A percentile compares a stretch with the other conserved stretches of the same genome.
phyloP scores from a whole-genome alignment of 2,888 invertebrate genomes.

The Colostygia pectinataria region DNA sequence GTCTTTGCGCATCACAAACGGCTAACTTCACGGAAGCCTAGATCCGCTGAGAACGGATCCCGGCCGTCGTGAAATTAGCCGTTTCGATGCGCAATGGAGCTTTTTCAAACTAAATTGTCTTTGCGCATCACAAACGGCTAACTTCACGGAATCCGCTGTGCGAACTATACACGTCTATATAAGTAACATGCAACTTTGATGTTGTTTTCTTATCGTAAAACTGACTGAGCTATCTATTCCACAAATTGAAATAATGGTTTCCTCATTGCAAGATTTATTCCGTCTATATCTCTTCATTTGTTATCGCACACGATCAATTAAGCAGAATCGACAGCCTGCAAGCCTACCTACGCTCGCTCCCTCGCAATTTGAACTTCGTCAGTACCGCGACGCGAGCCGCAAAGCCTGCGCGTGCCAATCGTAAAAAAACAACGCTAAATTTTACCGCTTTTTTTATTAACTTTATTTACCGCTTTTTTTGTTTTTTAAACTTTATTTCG shows the following conservation, averaged over 20 bases:
- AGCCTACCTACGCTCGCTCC: slow-evolving; percentile 45
- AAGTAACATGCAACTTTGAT: neutral
- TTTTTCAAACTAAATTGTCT: too few relatives aligned
- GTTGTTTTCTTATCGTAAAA: neutral
- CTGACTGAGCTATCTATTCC: slow-evolving; percentile 15
- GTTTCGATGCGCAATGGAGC: too few relatives aligned
- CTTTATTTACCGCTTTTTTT: too few relatives aligned
- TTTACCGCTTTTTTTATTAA: too few relatives aligned
- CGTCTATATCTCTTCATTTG: slow-evolving; percentile 43
- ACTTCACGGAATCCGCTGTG: too few relatives aligned
- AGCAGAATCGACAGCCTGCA: slow-evolving; percentile 66
- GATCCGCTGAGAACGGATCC: too few relatives aligned
- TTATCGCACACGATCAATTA: slow-evolving; percentile 67
- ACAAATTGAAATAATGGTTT: slow-evolving; percentile 33
- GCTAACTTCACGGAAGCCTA: too few relatives aligned
- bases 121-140: too few relatives aligned
- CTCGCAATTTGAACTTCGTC: slow-evolving; percentile 45
- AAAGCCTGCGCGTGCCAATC: slow-evolving; percentile 59
- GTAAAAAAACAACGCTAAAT: slow-evolving; percentile 39
- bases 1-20: too few relatives aligned
- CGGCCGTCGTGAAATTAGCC: too few relatives aligned
- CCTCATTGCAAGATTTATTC: slow-evolving; percentile 35
- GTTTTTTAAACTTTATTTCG: slow-evolving; percentile 34
- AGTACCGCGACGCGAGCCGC: slow-evolving; percentile 71
- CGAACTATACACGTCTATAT: too few relatives aligned